Evolutionary conservation across 2,888 invertebrate species (phyloP), one percentile per base, ranked within the genome.

Genomic region (Drosophila percnosoma): DNA sequence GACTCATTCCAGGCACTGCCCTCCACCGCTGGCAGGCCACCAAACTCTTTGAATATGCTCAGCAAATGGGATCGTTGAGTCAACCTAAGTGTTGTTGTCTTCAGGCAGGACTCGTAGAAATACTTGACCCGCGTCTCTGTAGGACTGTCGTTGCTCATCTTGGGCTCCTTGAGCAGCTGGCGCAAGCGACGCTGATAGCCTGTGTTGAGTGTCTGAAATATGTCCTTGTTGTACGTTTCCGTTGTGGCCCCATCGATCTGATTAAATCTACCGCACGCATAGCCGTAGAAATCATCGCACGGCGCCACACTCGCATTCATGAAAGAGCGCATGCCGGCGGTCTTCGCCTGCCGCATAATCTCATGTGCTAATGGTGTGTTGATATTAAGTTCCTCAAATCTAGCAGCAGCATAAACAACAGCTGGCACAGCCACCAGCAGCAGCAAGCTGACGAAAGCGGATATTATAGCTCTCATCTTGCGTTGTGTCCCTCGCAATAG

Each of bases 71-170:
- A 38, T 0, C 82, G 78, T 54, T 90, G 83, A 8, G 75, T 67
- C 15, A 51, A n/a, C 7, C 51, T 15, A 3, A 68, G 38, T 1
- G 66, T 29, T 5, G 36, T 40, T 2, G 74, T 64, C 31, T 89
- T 79, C 45, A 91, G 66, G 38, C 92, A 92, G 0, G 93, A 92
- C 6, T 92, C 91, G 51, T 91, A 92, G 55, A 92, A 92, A 36
- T 92, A 92, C 71, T 92, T 93, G 1, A 92, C 89, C 4, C 84
- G 82, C 10, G 85, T 85, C 36, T 90, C 91, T 33, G 90, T 88
- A 18, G 80, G 63, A 29, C 78, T 81, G 36, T 92, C 92, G 15
- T 78, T 88, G 53, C 78, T 90, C 29, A 73, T 59, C 15, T 87
- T 83, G 5, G 83, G 87, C 21, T 67, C 65, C 5, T 73, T 78